Percentiles rank a stretch among this genome's conserved stretches.
Evolutionary conservation across 2,113 vertebrate species (phyloP).

Genomic region (Xenopus borealis): DNA sequence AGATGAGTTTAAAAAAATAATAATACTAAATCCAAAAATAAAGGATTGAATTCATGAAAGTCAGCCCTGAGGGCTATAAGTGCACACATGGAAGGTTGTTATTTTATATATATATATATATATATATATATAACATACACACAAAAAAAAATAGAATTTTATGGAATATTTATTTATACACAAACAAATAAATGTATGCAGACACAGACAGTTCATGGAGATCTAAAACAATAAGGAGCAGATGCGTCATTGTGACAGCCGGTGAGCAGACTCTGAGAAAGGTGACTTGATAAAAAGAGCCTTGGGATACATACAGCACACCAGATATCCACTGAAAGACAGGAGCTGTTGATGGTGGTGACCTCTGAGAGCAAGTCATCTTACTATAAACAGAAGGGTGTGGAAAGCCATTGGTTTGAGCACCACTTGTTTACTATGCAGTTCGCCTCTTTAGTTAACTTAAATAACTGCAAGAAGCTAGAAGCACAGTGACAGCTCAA

Average conservation of each 20-base stretch:
- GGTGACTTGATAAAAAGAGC: constrained; percentile 62
- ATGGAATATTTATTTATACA: too few species aligned
- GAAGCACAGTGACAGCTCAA: constrained; percentile 50
- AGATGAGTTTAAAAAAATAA: too few species aligned
- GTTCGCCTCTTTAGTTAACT: constrained; percentile 64
- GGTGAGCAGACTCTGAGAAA: constrained; percentile 57
- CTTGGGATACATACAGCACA: constrained; percentile 61
- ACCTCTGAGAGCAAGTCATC: constrained; percentile 72
- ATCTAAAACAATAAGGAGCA: constrained; percentile 55
- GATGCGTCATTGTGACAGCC: constrained; percentile 62
- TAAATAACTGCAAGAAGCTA: constrained; percentile 52
- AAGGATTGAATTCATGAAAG: too few species aligned
- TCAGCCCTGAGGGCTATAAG: too few species aligned
- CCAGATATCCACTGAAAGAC: constrained; percentile 66
- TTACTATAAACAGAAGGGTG: constrained; percentile 73
- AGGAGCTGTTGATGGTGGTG: constrained; percentile 66
- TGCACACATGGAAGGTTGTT: too few species aligned
- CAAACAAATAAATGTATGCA: too few species aligned
- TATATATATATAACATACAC: too few species aligned
- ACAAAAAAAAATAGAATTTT: too few species aligned
- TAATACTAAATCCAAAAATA: too few species aligned
- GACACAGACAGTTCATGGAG: constrained; percentile 48
- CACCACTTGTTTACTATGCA: constrained; percentile 66
- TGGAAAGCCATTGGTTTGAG: constrained; percentile 68
- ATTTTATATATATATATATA: too few species aligned